These are phyloP conservation scores for Scortum barcoo DNA, from an alignment of 2,113 vertebrate species.

Conservation along the genomic window DNA sequence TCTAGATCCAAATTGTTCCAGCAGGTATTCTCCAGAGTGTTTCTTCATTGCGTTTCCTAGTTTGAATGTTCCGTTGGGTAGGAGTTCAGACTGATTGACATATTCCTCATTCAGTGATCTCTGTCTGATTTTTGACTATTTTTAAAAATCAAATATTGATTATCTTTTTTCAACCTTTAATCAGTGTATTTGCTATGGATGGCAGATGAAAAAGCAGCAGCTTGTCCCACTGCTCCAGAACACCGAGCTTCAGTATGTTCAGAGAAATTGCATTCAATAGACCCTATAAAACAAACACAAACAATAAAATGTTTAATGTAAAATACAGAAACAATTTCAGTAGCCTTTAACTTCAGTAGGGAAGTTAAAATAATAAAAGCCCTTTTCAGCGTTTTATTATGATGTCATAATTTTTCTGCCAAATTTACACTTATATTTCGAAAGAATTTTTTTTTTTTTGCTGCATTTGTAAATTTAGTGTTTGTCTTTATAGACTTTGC, in stretches of 20 bases:
- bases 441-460: background rate
- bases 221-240: conserved; percentile 23
- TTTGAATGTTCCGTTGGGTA: conserved; percentile 8
- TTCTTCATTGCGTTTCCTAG: background rate
- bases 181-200: background rate
- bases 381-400: too few species aligned
- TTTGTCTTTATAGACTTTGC: too few species aligned
- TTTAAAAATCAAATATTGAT: background rate
- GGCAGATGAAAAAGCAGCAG: conserved; percentile 14
- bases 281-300: background rate
- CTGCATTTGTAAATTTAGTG: background rate
- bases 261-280: conserved; percentile 3
- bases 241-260: background rate
- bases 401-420: background rate
- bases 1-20: background rate
- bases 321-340: background rate
- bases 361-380: background rate
- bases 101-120: background rate
- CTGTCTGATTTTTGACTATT: background rate
- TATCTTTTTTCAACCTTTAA: background rate
- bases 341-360: background rate
- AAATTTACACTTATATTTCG: too few species aligned
- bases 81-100: background rate
- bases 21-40: conserved; percentile 25
- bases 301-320: background rate